Base-by-base conservation (phyloP, 2,888 invertebrate species). In the Lagria hirta region DNA sequence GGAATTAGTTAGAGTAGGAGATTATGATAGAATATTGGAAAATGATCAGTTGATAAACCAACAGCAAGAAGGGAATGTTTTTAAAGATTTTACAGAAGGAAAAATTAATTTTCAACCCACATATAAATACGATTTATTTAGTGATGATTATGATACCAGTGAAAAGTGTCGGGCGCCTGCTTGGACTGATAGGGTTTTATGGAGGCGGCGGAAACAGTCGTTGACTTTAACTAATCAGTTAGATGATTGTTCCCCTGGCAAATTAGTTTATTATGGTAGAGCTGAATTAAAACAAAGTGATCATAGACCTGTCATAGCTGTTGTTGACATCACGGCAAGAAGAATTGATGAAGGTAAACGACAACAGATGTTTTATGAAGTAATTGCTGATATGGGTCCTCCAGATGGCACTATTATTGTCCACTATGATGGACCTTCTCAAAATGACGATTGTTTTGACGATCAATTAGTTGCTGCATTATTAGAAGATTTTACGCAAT, bases 101-200 rank as follows among this genome's bases (percentile, higher is more conserved):
- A 84, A 86, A 35, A 84, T 97, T 17, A 83, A 79, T 26, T 99
- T 99, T 70, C 82, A 90, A 7, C 99, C 99, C 0, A 99, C 99
- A 0, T 99, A 99, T 71, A 99, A 99, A 69, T 99, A 99, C 68
- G 99, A 99, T 75, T 75, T 97, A 40, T 98, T 98, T 69, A 96
- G 95, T 61, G 95, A 98, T 69, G 97, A 98, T 72, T 99, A 97
- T 68, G 99, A 99, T 70, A 98, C 99, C 0, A 97, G 97, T 66
- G 99, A 99, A 69, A 99, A 99, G 73, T 86, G 87, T 65, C 81
- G 98, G 43, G 89, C 93, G 1, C 99, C 99, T 0, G 98, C 99
- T 3, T 99, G 96, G 96, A 99, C 99, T 0, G 99, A 99, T 72
- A 78, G 99, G 48, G 81, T 99, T n/a, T 74, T 99, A 43, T 98